Evolutionary conservation across 30 jellyfish, hydroid and myxozoan species (phyloP).

Genomic region (Sanderia malayensis): DNA sequence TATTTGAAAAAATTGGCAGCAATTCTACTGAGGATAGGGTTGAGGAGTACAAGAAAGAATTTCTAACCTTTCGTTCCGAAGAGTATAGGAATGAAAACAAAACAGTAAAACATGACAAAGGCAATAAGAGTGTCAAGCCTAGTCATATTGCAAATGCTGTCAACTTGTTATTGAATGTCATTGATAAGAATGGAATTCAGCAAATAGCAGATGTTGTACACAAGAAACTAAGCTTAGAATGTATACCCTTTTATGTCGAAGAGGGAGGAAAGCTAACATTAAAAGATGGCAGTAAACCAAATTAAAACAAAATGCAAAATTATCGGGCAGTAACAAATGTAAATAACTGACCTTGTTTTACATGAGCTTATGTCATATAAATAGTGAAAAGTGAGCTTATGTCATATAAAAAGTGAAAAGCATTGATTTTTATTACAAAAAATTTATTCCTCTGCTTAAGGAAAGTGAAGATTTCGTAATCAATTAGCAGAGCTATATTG

Average conservation of each 20-base stretch:
- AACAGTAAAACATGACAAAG: conserved; percentile 25
- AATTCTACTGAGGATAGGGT: conserved; percentile 23
- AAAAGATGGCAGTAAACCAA: conserved; percentile 34
- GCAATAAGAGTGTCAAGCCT: conserved; percentile 47
- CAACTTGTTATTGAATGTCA: conserved; percentile 57
- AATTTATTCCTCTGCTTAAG: too few relatives aligned
- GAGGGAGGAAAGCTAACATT: conserved; percentile 27
- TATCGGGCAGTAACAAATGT: too few relatives aligned
- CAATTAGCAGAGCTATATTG: too few relatives aligned
- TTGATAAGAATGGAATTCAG: conserved; percentile 62
- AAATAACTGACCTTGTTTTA: too few relatives aligned
- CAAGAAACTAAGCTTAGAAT: conserved; percentile 67
- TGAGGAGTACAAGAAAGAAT: conserved; percentile 80
- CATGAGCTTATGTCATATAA: too few relatives aligned
- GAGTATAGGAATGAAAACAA: conserved; percentile 40
- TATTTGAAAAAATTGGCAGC: conserved; percentile 68
- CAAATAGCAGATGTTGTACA: conserved; percentile 82
- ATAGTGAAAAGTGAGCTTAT: too few relatives aligned
- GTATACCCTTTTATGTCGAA: conserved; percentile 60
- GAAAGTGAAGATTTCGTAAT: too few relatives aligned
- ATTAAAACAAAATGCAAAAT: too few relatives aligned
- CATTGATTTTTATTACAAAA: too few relatives aligned
- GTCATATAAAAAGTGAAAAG: too few relatives aligned
- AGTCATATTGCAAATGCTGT: conserved; percentile 86
- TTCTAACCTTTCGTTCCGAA: conserved; percentile 35